Conservation (phyloP, 2,797 vertebrate species). For the Columba guinea region DNA sequence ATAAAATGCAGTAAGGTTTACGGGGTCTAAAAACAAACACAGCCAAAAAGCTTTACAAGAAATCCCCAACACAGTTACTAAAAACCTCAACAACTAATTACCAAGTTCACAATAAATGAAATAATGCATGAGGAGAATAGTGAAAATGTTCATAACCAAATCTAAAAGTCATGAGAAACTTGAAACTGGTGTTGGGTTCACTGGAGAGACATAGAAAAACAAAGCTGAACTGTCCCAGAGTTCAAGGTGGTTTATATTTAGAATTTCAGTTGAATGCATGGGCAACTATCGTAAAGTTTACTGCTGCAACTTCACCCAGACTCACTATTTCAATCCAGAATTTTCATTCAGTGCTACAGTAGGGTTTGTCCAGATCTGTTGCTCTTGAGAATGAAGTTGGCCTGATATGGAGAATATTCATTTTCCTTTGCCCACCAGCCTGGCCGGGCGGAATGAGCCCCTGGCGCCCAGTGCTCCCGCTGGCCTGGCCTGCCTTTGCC, state of each 20-base stretch:
- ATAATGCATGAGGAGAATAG: not conserved
- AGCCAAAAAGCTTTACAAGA: slow-evolving; percentile 23
- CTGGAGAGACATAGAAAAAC: not conserved
- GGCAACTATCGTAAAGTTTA: not conserved
- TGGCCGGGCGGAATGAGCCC: too few species aligned
- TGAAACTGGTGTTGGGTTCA: slow-evolving; percentile 5
- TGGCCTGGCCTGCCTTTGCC: not conserved
- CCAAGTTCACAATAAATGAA: slow-evolving; percentile 10
- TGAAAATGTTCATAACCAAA: slow-evolving; percentile 20
- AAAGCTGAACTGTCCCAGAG: not conserved
- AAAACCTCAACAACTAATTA: not conserved
- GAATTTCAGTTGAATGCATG: not conserved
- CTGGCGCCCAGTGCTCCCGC: not conserved
- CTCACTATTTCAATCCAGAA: not conserved
- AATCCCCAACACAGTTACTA: not conserved
- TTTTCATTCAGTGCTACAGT: not conserved
- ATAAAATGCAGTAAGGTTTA: slow-evolving; percentile 28
- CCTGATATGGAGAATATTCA: not conserved
- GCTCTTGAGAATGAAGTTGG: not conserved
- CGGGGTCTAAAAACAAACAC: not conserved
- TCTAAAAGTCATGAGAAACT: not conserved
- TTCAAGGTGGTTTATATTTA: not conserved
- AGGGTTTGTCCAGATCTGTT: not conserved
- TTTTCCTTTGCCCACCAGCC: not conserved
- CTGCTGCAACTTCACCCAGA: not conserved